phyloP scores from a whole-genome alignment of 1,140 invertebrate species.

The Eumeta japonica region DNA sequence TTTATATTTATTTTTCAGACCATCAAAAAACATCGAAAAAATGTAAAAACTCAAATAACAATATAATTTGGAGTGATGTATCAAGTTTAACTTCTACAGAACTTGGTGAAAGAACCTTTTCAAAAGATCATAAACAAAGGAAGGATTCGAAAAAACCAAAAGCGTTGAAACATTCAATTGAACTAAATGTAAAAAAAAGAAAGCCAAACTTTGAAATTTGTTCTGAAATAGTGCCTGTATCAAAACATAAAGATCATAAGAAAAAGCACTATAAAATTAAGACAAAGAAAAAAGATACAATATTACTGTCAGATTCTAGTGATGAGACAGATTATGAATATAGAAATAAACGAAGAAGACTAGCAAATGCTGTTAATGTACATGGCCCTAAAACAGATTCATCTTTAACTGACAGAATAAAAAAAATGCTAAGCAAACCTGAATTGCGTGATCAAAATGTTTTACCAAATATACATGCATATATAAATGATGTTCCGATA shows the following conservation, averaged over 20 bases:
- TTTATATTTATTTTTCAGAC: neutral
- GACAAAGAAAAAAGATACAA: slow-evolving; percentile 20
- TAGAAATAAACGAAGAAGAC: slow-evolving; percentile 39
- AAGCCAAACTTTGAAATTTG: too few species aligned
- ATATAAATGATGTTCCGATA: too few species aligned
- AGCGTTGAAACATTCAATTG: too few species aligned
- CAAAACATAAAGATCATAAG: slow-evolving; percentile 24
- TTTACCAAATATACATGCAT: too few species aligned
- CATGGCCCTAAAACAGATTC: slow-evolving; percentile 33
- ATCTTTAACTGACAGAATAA: slow-evolving; percentile 36
- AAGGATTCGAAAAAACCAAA: too few species aligned
- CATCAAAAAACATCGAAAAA: too few species aligned
- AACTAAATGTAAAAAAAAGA: too few species aligned
- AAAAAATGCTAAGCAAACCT: slow-evolving; percentile 46
- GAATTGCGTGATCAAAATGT: too few species aligned
- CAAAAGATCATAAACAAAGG: too few species aligned
- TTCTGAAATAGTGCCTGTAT: too few species aligned
- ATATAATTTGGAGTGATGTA: slow-evolving; percentile 19
- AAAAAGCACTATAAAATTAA: slow-evolving; percentile 25
- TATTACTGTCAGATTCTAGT: slow-evolving; percentile 32
- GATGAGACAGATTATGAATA: slow-evolving; percentile 47
- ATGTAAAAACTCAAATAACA: too few species aligned
- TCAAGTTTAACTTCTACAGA: slow-evolving; percentile 30
- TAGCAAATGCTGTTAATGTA: slow-evolving; percentile 37
- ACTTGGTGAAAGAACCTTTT: too few species aligned